Percentiles rank a stretch among this genome's conserved stretches.
Evolutionary conservation across 2,797 vertebrate genomes (phyloP).

Genomic region (Apogon talboti): DNA sequence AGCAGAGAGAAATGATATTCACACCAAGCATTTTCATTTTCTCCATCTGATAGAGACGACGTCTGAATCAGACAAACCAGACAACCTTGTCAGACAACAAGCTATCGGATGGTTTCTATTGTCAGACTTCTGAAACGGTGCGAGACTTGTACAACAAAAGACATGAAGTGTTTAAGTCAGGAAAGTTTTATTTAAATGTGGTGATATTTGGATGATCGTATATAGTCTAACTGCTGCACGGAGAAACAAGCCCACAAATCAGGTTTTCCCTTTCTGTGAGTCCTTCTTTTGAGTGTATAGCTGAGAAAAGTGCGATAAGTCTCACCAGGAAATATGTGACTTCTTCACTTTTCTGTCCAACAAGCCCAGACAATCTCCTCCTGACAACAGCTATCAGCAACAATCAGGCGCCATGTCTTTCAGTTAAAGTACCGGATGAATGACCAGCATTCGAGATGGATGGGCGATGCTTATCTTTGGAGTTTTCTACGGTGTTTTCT

Average conservation of each 20-base stretch:
- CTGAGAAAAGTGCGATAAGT: constrained; percentile 27
- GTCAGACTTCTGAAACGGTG: neutral
- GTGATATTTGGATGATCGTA: neutral
- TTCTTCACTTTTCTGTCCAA: constrained; percentile 22
- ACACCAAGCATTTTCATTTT: constrained; percentile 8
- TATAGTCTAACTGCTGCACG: neutral
- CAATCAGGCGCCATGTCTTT: constrained; percentile 23
- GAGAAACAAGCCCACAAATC: constrained; percentile 9
- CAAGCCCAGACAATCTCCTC: constrained; percentile 43
- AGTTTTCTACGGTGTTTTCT: constrained; percentile 15
- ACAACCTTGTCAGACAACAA: constrained; percentile 23
- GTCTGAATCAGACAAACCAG: constrained; percentile 38
- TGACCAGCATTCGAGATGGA: constrained; percentile 23
- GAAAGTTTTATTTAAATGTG: constrained; percentile 8
- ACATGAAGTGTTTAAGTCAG: neutral
- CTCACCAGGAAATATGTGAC: constrained; percentile 27
- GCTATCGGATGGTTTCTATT: constrained; percentile 20
- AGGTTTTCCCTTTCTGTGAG: constrained; percentile 2
- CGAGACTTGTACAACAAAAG: neutral
- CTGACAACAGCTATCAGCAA: constrained; percentile 36
- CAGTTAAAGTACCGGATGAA: constrained; percentile 24
- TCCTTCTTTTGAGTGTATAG: constrained; percentile 22
- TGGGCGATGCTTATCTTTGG: constrained; percentile 9
- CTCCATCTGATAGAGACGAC: constrained; percentile 22
- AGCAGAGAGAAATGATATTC: constrained; percentile 21